Evolutionary conservation across 2,888 invertebrate genomes (phyloP).

Genomic region (Magallana nippona): DNA sequence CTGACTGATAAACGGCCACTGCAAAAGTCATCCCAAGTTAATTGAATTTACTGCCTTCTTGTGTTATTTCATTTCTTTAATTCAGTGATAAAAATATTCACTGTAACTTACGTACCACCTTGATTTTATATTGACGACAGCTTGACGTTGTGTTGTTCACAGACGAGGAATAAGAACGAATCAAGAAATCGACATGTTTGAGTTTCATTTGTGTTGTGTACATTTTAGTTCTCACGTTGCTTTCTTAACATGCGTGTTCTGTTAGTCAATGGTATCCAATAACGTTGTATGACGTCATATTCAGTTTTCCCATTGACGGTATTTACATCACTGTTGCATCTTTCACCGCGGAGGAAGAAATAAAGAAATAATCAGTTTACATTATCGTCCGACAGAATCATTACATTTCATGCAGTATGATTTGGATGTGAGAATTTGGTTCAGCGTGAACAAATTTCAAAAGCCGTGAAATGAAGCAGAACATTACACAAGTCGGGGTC

Average conservation of each 20-base stretch:
- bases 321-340: background rate
- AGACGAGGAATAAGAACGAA: background rate
- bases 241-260: background rate
- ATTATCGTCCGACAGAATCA: background rate
- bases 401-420: conserved; percentile 27
- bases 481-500: conserved; percentile 23
- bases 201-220: background rate
- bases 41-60: background rate
- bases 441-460: conserved; percentile 33
- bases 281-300: conserved; percentile 10
- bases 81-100: no score
- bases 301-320: background rate
- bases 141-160: background rate
- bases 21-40: background rate
- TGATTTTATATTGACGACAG: no score
- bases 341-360: background rate
- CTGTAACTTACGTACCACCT: no score
- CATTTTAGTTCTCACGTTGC: background rate
- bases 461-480: conserved; percentile 30
- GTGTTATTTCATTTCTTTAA: no score
- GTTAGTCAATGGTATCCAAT: conserved; percentile 16
- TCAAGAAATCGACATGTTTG: background rate
- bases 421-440: background rate
- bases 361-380: conserved; percentile 29
- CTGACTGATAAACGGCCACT: background rate